Conservation (phyloP, 2,888 invertebrate species). For the Nomada hirtipes region DNA sequence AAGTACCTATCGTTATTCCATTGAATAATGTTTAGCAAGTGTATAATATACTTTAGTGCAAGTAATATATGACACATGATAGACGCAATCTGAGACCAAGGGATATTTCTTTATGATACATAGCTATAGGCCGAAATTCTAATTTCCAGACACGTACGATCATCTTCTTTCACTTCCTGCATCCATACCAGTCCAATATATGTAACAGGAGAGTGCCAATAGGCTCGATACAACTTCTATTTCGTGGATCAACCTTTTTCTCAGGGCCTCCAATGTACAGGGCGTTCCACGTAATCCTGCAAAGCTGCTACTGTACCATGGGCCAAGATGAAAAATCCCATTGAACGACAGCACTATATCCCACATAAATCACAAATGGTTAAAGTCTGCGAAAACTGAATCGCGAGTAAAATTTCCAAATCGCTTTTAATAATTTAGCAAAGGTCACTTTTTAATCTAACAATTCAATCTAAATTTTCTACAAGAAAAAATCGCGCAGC, state of each 20-base stretch:
- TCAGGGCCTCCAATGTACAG: background rate
- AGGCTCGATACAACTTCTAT: background rate
- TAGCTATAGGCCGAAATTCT: background rate
- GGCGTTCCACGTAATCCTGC: background rate
- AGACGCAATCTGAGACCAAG: background rate
- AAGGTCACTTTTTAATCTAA: too few relatives aligned
- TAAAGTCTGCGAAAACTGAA: too few relatives aligned
- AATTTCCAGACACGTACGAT: background rate
- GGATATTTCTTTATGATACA: background rate
- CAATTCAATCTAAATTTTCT: too few relatives aligned
- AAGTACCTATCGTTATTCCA: too few relatives aligned
- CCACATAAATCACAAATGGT: too few relatives aligned
- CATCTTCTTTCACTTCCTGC: background rate
- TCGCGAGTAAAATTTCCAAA: too few relatives aligned
- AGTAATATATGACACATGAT: background rate
- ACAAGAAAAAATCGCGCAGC: too few relatives aligned
- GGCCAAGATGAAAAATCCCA: too few relatives aligned
- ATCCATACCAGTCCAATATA: background rate
- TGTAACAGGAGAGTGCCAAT: background rate
- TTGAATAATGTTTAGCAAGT: too few relatives aligned
- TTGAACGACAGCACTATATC: too few relatives aligned
- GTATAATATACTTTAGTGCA: background rate
- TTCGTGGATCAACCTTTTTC: background rate
- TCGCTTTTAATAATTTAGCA: too few relatives aligned
- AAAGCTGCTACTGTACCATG: background rate